Conservation (phyloP, 2,113 vertebrate genomes). For the Pelecanus crispus region DNA sequence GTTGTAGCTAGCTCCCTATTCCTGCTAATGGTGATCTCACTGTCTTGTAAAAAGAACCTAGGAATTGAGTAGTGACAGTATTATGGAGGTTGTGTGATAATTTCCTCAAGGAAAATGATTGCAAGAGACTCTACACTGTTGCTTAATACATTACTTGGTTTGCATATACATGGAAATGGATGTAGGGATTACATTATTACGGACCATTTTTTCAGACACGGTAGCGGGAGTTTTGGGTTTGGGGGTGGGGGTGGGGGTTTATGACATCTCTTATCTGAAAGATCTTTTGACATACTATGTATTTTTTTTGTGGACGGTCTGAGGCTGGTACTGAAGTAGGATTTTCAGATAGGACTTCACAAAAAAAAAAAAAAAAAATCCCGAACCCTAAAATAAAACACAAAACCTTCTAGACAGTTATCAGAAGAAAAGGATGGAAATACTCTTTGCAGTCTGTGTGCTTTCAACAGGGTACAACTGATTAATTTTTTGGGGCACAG, state of each 20-base stretch:
- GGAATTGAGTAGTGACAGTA: not conserved
- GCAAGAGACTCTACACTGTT: fast-evolving
- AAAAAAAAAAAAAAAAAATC: not conserved
- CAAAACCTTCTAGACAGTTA: not conserved
- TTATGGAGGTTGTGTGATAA: not conserved
- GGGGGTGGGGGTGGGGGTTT: no score
- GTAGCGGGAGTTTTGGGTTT: fast-evolving
- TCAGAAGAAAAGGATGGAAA: not conserved
- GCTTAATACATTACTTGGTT: not conserved
- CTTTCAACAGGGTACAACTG: not conserved
- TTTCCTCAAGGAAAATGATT: not conserved
- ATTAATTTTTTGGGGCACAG: not conserved
- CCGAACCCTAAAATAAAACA: not conserved
- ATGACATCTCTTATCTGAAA: not conserved
- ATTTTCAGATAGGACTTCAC: not conserved
- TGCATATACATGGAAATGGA: not conserved
- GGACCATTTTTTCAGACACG: not conserved
- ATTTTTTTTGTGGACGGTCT: not conserved
- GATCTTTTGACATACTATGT: not conserved
- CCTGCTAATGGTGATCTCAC: not conserved
- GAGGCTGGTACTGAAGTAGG: not conserved
- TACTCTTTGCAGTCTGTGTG: not conserved
- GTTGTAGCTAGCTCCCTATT: not conserved
- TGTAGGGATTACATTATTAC: not conserved
- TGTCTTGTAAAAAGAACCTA: not conserved